phyloP scores from a whole-genome alignment of 2,113 vertebrate species.

The Ploceus nigricollis region DNA sequence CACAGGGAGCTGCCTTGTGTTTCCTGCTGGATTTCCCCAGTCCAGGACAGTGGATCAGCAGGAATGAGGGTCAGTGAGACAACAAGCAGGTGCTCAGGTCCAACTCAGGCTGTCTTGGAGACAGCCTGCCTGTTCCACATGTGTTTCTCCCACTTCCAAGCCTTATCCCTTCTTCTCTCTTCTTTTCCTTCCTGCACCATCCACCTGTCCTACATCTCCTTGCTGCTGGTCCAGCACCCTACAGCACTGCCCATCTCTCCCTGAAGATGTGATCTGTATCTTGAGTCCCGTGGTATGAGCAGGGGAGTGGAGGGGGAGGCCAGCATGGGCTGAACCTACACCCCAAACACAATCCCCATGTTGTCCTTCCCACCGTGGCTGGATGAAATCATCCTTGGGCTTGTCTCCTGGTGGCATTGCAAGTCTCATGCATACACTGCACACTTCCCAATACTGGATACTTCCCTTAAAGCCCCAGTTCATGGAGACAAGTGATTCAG shows the following conservation, averaged over 20 bases:
- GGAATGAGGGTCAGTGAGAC: background rate
- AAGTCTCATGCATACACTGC: background rate
- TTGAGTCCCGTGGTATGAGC: background rate
- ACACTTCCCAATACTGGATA: background rate
- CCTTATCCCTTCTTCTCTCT: background rate
- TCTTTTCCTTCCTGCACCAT: background rate
- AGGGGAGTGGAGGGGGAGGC: background rate
- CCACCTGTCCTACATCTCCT: fast-evolving
- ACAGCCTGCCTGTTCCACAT: background rate
- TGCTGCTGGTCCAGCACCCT: background rate
- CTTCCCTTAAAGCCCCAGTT: background rate
- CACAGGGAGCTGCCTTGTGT: background rate
- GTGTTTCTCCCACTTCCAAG: background rate
- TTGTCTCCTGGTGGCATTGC: background rate
- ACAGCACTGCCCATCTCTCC: background rate
- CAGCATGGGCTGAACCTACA: background rate
- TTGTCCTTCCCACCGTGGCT: background rate
- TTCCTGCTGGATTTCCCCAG: background rate
- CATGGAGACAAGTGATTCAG: background rate
- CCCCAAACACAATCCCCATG: background rate
- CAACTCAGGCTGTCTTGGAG: background rate
- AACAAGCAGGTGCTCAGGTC: background rate
- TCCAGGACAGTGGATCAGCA: background rate
- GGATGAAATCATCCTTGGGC: background rate
- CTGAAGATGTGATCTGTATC: fast-evolving